These are phyloP conservation scores for Etia nguti DNA, from an alignment of 2,113 vertebrate genomes.

Conservation along the genomic window DNA sequence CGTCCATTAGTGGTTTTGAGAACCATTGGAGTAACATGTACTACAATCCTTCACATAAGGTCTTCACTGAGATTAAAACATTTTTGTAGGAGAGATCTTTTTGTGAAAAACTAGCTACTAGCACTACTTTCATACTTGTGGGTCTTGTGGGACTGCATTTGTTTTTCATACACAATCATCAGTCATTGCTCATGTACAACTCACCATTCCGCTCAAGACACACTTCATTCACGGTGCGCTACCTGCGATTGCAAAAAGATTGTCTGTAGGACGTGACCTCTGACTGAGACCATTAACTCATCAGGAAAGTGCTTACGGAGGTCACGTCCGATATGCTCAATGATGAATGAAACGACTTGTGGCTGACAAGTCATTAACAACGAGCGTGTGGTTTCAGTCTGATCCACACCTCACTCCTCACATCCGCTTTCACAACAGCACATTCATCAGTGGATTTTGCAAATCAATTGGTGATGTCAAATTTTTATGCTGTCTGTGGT, in stretches of 20 bases:
- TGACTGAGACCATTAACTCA: background rate
- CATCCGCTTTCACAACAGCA: background rate
- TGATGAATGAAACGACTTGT: background rate
- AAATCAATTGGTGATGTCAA: background rate
- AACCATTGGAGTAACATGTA: background rate
- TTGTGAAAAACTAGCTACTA: background rate
- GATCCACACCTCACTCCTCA: background rate
- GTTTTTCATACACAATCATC: background rate
- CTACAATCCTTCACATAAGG: background rate
- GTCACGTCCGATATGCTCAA: background rate
- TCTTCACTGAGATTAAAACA: background rate
- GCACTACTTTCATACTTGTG: background rate
- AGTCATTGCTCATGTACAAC: background rate
- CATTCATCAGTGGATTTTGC: background rate
- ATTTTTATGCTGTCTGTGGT: background rate
- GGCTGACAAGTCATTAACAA: background rate
- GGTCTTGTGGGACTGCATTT: background rate
- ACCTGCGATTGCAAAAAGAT: background rate
- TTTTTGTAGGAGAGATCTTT: background rate
- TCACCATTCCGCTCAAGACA: background rate
- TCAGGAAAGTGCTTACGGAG: background rate
- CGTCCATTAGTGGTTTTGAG: background rate
- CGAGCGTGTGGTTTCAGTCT: background rate
- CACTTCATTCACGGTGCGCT: background rate
- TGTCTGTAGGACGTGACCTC: background rate